Evolutionary conservation across 2,113 vertebrate genomes (phyloP).

Genomic region (Carassius gibelio): DNA sequence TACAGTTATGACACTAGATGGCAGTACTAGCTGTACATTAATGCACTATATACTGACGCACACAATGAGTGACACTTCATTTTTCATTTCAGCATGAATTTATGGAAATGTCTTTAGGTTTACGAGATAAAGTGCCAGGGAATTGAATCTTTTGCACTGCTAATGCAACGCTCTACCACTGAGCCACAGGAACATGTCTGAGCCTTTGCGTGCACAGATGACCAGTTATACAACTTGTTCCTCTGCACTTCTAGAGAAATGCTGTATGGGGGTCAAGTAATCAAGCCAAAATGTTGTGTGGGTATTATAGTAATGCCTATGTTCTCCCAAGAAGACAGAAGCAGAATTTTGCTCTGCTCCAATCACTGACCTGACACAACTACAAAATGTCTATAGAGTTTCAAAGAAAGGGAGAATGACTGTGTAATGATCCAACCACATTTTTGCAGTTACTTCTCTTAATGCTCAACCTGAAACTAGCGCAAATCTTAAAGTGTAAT

Average conservation of each 20-base stretch:
- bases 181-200: no score
- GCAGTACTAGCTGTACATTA: constrained; percentile 4
- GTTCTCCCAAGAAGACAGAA: background rate
- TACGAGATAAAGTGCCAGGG: background rate
- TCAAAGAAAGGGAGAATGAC: background rate
- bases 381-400: background rate
- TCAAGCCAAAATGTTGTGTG: background rate
- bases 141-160: no score
- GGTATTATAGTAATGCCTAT: background rate
- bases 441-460: background rate
- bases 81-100: background rate
- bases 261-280: background rate
- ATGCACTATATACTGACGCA: background rate
- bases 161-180: no score
- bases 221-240: background rate
- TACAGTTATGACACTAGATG: constrained; percentile 43
- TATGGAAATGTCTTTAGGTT: background rate
- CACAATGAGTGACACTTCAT: background rate
- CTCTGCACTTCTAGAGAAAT: background rate
- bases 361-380: background rate
- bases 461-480: background rate
- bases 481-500: background rate
- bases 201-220: background rate
- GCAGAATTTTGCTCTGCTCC: background rate
- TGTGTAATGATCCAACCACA: background rate